Percentiles rank a stretch among this genome's conserved stretches.
Conservation (phyloP, 2,797 vertebrate genomes). For the Petrocephalus schoutedeni region DNA sequence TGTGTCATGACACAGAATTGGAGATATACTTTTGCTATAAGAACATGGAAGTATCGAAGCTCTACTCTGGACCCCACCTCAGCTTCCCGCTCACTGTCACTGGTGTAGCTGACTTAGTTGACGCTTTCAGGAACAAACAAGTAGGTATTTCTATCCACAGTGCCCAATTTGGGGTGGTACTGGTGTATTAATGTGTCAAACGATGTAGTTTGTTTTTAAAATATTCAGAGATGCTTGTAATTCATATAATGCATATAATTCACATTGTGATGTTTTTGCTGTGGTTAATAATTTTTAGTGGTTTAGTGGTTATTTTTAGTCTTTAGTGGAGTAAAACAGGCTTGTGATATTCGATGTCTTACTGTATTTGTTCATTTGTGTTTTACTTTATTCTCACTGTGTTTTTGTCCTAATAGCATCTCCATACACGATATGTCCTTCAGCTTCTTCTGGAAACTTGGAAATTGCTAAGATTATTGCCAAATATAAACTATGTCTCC, state of each 20-base stretch:
- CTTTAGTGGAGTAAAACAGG: neutral
- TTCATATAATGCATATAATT: too few relatives aligned
- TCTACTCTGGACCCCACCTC: constrained; percentile 75
- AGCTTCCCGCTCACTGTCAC: constrained; percentile 78
- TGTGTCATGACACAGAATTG: constrained; percentile 61
- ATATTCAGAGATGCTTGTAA: neutral
- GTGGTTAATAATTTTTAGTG: neutral
- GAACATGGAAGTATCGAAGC: constrained; percentile 67
- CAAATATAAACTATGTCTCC: constrained; percentile 79
- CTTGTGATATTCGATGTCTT: neutral
- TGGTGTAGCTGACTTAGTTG: constrained; percentile 74
- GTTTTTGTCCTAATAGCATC: constrained; percentile 79
- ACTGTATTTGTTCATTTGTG: neutral
- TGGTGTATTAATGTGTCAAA: neutral
- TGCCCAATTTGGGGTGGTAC: neutral
- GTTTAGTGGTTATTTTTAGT: neutral
- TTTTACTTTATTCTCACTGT: constrained; percentile 24
- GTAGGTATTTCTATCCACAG: constrained; percentile 58
- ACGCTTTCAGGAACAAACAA: constrained; percentile 84
- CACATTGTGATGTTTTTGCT: neutral
- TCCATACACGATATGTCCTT: constrained; percentile 84
- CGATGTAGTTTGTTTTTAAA: neutral
- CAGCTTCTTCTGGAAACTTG: constrained; percentile 82
- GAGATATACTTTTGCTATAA: constrained; percentile 72
- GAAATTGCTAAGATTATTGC: constrained; percentile 73